Evolutionary conservation across 2,797 vertebrate species (phyloP).

Genomic region (Paedocypris micromegethes): DNA sequence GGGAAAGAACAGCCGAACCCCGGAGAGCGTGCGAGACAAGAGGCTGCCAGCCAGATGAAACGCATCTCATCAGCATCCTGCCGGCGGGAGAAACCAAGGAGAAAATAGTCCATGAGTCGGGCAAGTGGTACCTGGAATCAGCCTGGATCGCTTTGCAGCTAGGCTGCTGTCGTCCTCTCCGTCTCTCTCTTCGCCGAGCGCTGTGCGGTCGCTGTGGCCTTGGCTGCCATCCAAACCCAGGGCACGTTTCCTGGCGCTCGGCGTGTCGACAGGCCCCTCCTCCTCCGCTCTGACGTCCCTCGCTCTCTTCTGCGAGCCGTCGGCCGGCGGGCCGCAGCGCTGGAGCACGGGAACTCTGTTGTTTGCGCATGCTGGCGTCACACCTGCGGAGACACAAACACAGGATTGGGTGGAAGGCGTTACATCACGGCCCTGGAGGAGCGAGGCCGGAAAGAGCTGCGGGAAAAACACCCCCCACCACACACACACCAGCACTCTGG

Average conservation of each 20-base stretch:
- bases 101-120: no score
- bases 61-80: neutral
- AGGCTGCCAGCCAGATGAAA: conserved; percentile 48
- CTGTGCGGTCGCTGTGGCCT: conserved; percentile 69
- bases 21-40: conserved; percentile 32
- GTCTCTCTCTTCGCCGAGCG: conserved; percentile 49
- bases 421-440: neutral
- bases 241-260: conserved; percentile 76
- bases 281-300: conserved; percentile 40
- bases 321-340: conserved; percentile 56
- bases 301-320: conserved; percentile 34
- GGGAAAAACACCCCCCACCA: conserved; percentile 17
- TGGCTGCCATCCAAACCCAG: conserved; percentile 69
- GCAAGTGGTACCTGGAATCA: conserved; percentile 47
- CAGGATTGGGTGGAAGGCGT: conserved; percentile 19
- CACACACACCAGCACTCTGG: conserved; percentile 23
- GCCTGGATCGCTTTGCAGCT: conserved; percentile 77
- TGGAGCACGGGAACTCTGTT: conserved; percentile 70
- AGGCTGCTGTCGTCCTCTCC: conserved; percentile 59
- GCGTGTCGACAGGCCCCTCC: conserved; percentile 50
- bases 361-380: conserved; percentile 53
- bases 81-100: no score
- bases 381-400: conserved; percentile 51
- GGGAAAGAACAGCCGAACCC: conserved; percentile 25
- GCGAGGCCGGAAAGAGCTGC: conserved; percentile 1